Conservation (phyloP, 2,113 vertebrate genomes). For the Trochalopteron elliotii region DNA sequence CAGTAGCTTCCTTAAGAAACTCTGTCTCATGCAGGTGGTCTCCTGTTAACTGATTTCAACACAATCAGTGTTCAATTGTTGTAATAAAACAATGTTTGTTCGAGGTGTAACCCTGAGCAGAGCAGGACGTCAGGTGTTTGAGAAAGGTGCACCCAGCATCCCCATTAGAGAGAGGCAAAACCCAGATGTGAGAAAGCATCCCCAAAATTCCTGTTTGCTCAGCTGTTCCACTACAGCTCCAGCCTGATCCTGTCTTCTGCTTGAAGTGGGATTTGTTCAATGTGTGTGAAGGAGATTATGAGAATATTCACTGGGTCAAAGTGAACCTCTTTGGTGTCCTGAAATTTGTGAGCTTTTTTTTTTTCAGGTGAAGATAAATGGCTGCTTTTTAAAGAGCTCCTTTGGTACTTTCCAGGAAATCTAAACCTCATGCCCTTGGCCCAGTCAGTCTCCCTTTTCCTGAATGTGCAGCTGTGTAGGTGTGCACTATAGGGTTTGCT, state of each 20-base stretch:
- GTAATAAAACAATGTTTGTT: background rate
- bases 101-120: background rate
- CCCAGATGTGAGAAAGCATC: background rate
- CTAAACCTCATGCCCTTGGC: background rate
- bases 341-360: background rate
- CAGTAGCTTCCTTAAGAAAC: background rate
- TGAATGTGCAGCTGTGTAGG: background rate
- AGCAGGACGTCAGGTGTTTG: background rate
- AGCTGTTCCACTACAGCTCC: background rate
- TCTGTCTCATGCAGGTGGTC: background rate
- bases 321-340: background rate
- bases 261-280: background rate
- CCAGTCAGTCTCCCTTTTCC: background rate
- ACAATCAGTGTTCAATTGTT: background rate
- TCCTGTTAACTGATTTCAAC: background rate
- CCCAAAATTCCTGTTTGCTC: accelerated
- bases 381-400: background rate
- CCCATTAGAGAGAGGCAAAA: background rate
- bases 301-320: background rate
- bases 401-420: background rate
- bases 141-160: background rate
- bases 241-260: background rate
- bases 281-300: background rate
- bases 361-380: background rate
- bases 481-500: background rate